These are phyloP conservation scores for Eclectus roratus DNA, from an alignment of 2,113 vertebrate genomes.

Conservation along the genomic window DNA sequence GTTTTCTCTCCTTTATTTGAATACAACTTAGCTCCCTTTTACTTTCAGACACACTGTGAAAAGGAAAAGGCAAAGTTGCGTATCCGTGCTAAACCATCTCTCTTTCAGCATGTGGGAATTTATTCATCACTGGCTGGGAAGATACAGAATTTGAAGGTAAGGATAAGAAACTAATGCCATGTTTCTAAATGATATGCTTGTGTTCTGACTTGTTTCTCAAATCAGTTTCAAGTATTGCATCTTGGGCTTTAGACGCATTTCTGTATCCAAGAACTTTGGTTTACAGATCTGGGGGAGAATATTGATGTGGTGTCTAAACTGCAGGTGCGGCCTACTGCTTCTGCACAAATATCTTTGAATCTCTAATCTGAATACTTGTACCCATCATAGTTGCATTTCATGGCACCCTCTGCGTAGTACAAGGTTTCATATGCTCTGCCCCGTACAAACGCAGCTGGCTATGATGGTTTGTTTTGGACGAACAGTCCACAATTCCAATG, in stretches of 20 bases:
- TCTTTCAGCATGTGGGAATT: constrained; percentile 79
- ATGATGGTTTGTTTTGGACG: background rate
- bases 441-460: background rate
- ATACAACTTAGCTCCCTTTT: background rate
- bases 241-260: background rate
- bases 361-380: background rate
- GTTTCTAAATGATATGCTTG: background rate
- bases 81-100: constrained; percentile 77
- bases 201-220: background rate
- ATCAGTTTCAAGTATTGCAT: background rate
- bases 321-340: background rate
- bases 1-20: background rate
- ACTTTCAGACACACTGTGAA: constrained; percentile 67
- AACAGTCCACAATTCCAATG: background rate
- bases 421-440: background rate
- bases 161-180: background rate
- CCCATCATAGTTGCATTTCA: background rate
- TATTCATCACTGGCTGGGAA: constrained; percentile 72
- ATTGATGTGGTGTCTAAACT: background rate
- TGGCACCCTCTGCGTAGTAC: background rate
- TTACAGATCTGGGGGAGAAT: background rate
- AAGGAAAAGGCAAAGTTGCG: constrained; percentile 59
- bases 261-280: no score
- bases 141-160: constrained; percentile 76
- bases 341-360: background rate